phyloP scores from a whole-genome alignment of 2,797 vertebrate species.

The Leuciscus waleckii region DNA sequence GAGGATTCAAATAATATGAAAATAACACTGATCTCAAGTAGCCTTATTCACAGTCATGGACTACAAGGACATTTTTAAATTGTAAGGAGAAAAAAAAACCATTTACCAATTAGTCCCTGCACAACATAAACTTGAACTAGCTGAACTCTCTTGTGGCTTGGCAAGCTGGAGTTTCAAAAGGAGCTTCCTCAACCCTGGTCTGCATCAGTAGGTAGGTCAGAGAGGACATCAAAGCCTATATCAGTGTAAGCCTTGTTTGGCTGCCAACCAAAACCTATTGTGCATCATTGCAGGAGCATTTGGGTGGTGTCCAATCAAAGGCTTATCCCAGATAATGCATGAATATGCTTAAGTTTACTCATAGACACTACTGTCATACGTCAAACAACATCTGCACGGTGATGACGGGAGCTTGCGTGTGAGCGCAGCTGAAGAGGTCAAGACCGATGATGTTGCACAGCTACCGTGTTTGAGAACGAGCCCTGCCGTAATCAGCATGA shows the following conservation, averaged over 20 bases:
- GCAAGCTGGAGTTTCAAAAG: conserved; percentile 4
- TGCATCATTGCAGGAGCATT: conserved; percentile 65
- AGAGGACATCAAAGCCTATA: conserved; percentile 62
- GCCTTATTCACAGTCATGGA: too few relatives aligned
- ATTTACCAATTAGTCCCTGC: background rate
- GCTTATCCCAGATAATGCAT: conserved; percentile 74
- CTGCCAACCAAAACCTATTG: conserved; percentile 66
- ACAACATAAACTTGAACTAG: background rate
- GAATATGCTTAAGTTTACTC: conserved; percentile 71
- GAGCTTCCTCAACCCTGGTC: conserved; percentile 6
- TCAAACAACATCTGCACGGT: conserved; percentile 52
- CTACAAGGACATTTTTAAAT: too few relatives aligned
- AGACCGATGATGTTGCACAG: conserved; percentile 49
- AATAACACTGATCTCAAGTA: background rate
- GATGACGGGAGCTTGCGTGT: conserved; percentile 15
- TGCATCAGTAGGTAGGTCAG: conserved; percentile 37
- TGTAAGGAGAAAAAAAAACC: background rate
- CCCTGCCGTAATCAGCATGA: conserved; percentile 70
- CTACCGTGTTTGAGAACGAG: conserved; percentile 62
- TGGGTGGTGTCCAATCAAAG: conserved; percentile 69
- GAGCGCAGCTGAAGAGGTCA: conserved; percentile 26
- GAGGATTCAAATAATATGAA: background rate
- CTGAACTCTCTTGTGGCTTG: background rate
- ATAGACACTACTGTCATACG: conserved; percentile 56
- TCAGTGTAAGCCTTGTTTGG: conserved; percentile 62